phyloP scores from a whole-genome alignment of 2,888 invertebrate genomes.

The Zeuzera pyrina region DNA sequence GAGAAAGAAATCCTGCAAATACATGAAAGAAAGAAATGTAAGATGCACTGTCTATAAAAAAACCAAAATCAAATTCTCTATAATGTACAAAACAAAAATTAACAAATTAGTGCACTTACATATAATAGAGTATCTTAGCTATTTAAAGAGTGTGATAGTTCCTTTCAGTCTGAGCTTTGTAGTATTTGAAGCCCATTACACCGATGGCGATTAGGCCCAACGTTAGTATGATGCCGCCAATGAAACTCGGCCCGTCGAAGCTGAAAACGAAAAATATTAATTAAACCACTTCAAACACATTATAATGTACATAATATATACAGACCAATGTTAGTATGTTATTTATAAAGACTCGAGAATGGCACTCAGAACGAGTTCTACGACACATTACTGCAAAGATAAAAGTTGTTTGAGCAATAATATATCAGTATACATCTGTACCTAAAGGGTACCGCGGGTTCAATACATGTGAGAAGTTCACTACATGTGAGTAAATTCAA shows the following conservation, averaged over 20 bases:
- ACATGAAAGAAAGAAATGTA: conserved; percentile 10
- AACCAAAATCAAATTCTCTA: conserved; percentile 10
- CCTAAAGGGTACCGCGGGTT: too few species aligned
- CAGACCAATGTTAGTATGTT: neutral
- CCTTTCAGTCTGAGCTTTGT: conserved; percentile 86
- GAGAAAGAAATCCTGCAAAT: conserved; percentile 20
- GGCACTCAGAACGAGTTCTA: too few species aligned
- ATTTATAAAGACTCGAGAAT: too few species aligned
- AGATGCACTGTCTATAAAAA: conserved; percentile 18
- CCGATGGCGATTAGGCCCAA: conserved; percentile 85
- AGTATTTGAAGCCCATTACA: conserved; percentile 89
- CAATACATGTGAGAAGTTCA: too few species aligned
- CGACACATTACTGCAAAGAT: too few species aligned
- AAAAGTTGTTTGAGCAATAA: too few species aligned
- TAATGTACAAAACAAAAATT: conserved; percentile 9
- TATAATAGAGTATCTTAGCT: conserved; percentile 21
- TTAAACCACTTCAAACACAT: neutral
- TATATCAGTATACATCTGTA: too few species aligned
- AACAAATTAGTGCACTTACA: conserved; percentile 47
- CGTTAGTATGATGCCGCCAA: conserved; percentile 89
- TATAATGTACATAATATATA: neutral
- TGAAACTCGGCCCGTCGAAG: conserved; percentile 84
- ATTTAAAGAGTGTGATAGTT: conserved; percentile 92
- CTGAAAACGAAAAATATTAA: conserved; percentile 38
- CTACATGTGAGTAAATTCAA: too few species aligned